These are phyloP conservation scores for Tachystola acroxantha DNA, from an alignment of 2,888 invertebrate genomes.

Conservation along the genomic window DNA sequence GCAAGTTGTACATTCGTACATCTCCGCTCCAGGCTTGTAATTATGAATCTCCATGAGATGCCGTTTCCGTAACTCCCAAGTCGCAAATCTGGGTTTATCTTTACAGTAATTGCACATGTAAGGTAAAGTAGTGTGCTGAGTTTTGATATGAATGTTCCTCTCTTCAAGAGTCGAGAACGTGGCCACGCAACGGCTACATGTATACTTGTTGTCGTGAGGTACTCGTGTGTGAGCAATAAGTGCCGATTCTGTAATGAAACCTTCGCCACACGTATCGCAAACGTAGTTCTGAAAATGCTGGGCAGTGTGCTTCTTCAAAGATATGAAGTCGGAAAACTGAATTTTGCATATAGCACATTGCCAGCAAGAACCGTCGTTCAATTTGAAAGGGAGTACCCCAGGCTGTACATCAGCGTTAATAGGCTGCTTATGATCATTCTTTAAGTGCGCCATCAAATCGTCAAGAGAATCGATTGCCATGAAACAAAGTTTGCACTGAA, in stretches of 20 bases:
- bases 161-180: slow-evolving; percentile 63
- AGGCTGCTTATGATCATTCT: slow-evolving; percentile 65
- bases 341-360: slow-evolving; percentile 63
- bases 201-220: slow-evolving; percentile 65
- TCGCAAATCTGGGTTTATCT: slow-evolving; percentile 64
- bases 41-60: slow-evolving; percentile 69
- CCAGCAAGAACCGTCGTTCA: slow-evolving; percentile 62
- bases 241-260: slow-evolving; percentile 64
- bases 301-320: slow-evolving; percentile 58
- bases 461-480: slow-evolving; percentile 56
- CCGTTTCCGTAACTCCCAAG: slow-evolving; percentile 61
- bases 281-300: slow-evolving; percentile 69
- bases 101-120: slow-evolving; percentile 68
- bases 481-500: slow-evolving; percentile 66
- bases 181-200: slow-evolving; percentile 62
- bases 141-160: slow-evolving; percentile 58
- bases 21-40: slow-evolving; percentile 61
- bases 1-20: slow-evolving; percentile 68
- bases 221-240: slow-evolving; percentile 57
- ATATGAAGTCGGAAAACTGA: slow-evolving; percentile 60
- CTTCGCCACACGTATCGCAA: slow-evolving; percentile 67
- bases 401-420: slow-evolving; percentile 62
- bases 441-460: slow-evolving; percentile 55
- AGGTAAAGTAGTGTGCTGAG: slow-evolving; percentile 57
- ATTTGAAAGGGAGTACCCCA: slow-evolving; percentile 62